Evolutionary conservation across 2,797 vertebrate species (phyloP).

Genomic region (Oceanodroma leucorhoa): DNA sequence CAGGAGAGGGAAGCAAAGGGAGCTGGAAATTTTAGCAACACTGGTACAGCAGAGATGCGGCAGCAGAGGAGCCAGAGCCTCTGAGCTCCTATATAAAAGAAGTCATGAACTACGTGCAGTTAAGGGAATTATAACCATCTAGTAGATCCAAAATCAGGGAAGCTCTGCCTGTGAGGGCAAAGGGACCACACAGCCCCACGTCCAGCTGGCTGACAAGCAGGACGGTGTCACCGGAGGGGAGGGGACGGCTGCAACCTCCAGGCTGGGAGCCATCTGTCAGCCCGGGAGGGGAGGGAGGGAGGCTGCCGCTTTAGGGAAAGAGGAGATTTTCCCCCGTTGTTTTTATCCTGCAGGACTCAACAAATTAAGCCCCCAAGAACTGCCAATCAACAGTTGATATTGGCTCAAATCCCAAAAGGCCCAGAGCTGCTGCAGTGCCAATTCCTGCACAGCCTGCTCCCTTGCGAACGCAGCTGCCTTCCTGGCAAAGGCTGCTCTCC

Average conservation of each 20-base stretch:
- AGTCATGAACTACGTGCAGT: background rate
- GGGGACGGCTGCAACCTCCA: background rate
- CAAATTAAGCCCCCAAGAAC: constrained; percentile 32
- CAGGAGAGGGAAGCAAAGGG: background rate
- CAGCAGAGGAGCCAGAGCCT: background rate
- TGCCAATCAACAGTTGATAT: constrained; percentile 42
- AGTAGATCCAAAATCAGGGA: background rate
- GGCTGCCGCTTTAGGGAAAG: background rate
- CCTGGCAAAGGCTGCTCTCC: background rate
- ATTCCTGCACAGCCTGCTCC: constrained; percentile 26
- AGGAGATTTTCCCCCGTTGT: constrained; percentile 26
- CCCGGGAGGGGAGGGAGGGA: background rate
- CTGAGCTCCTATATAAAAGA: background rate
- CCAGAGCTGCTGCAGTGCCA: background rate
- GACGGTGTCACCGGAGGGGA: background rate
- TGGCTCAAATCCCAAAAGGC: constrained; percentile 15
- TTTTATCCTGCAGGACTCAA: constrained; percentile 34
- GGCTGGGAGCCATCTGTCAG: constrained; percentile 52
- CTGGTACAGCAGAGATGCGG: fast-evolving
- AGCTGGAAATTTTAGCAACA: background rate
- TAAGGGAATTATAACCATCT: background rate
- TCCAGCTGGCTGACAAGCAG: background rate
- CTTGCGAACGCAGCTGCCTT: background rate
- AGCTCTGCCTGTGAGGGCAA: background rate
- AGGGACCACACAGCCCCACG: background rate